Evolutionary conservation across 1,140 invertebrate species (phyloP).

Genomic region (Drosophila guanche): DNA sequence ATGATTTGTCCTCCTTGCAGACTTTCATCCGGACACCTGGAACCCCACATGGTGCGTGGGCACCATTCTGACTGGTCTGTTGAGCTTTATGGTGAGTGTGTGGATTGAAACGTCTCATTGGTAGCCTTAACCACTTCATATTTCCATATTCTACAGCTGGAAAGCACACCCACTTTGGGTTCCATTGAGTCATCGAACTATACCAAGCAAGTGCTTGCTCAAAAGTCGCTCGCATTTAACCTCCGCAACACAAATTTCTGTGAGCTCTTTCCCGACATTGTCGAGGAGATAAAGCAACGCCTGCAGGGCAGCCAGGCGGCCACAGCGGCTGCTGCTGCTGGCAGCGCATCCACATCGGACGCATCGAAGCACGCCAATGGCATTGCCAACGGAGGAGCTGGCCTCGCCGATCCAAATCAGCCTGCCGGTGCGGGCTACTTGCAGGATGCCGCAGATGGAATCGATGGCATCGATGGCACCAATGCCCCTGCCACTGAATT

Average conservation of each 20-base stretch:
- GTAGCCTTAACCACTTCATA: neutral
- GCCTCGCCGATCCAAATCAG: slow-evolving; percentile 31
- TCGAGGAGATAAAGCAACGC: slow-evolving; percentile 69
- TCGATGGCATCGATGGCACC: slow-evolving; percentile 47
- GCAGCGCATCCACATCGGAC: slow-evolving; percentile 25
- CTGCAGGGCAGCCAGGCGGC: slow-evolving; percentile 56
- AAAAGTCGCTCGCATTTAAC: slow-evolving; percentile 95
- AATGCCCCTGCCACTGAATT: slow-evolving; percentile 26
- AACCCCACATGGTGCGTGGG: slow-evolving; percentile 99
- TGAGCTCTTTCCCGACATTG: slow-evolving; percentile 81
- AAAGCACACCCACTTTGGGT: slow-evolving; percentile 97
- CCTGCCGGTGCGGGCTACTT: slow-evolving; percentile 17
- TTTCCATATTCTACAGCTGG: slow-evolving; percentile 84
- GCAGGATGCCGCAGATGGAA: slow-evolving; percentile 20
- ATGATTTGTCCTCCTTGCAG: slow-evolving; percentile 77
- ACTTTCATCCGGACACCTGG: slow-evolving; percentile 99
- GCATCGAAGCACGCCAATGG: slow-evolving; percentile 49
- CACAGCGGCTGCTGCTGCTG: slow-evolving; percentile 8
- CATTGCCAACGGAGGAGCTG: slow-evolving; percentile 37
- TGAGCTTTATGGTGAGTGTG: slow-evolving; percentile 91
- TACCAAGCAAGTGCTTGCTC: slow-evolving; percentile 94
- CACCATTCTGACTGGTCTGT: slow-evolving; percentile 96
- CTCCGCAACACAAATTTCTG: slow-evolving; percentile 93
- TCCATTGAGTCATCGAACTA: slow-evolving; percentile 96
- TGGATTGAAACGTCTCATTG: neutral